These are phyloP conservation scores for Opisthograptis luteolata DNA, from an alignment of 2,888 invertebrate species.

Conservation along the genomic window DNA sequence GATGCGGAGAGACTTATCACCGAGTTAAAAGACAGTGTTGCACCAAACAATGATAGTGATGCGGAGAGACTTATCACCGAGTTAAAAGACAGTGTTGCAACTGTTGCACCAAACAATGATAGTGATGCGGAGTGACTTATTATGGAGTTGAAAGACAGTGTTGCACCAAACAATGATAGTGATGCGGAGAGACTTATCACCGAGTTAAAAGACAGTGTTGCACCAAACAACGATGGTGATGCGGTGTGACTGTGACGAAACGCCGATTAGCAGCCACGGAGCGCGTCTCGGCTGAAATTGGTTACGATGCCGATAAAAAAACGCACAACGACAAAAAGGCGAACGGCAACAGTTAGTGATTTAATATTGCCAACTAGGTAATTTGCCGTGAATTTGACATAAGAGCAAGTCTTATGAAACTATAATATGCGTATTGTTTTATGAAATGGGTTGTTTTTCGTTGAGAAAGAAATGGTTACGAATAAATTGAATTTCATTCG, in stretches of 20 bases:
- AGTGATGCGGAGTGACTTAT: slow-evolving; percentile 18
- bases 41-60: no score
- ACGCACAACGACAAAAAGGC: slow-evolving; percentile 18
- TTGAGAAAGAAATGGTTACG: no score
- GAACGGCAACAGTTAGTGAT: neutral
- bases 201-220: neutral
- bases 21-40: no score
- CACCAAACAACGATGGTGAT: slow-evolving; percentile 21
- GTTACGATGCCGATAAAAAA: slow-evolving; percentile 19
- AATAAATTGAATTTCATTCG: no score
- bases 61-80: no score
- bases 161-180: no score
- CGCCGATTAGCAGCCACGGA: slow-evolving; percentile 30
- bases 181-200: no score
- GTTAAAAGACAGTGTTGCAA: neutral
- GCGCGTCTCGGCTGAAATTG: slow-evolving; percentile 15
- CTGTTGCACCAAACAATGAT: slow-evolving; percentile 18
- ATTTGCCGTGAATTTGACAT: no score
- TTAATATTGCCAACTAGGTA: slow-evolving; percentile 3
- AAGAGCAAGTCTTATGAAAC: neutral
- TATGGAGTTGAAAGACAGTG: no score
- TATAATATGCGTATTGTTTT: no score
- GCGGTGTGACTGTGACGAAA: slow-evolving; percentile 25
- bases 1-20: no score
- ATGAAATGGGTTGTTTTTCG: no score